Base-by-base conservation (phyloP, 2,113 vertebrate genomes). In the Corythaixoides concolor region DNA sequence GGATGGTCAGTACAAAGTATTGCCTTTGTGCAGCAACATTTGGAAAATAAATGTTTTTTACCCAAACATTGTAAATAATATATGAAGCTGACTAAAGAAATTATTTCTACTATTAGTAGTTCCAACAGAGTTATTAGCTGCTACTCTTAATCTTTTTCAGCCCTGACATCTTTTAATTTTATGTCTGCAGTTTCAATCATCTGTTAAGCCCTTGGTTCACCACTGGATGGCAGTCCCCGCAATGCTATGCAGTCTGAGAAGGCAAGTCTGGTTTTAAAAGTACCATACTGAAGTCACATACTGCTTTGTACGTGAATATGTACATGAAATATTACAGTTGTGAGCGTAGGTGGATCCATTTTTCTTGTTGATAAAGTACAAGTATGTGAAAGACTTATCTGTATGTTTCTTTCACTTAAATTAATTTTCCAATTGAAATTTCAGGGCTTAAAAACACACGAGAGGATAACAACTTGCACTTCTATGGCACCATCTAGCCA, bases 151-250 rank as follows among this genome's bases (percentile, higher is more conserved):
- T 43, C 16, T 49, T 85, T 64, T 73, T 24, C 53, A 58, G 24
- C 37, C 18, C 53, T 37, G 41, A 28, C 60, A 11, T 16, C 49
- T 92, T 58, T 67, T 18, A 26, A 33, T 67, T 55, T 67, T 43
- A 12, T 1, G 0, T 19, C 27, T 91, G 67, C 49, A 26, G 43
- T 45, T 75, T 72, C 39, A 66, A 7, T 22, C 6, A 8, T 18
- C 50, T 82, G 80, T 35, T 43, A 49, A 83, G 24, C 39, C 47
- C 7, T 24, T 39, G 41, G 2, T 35, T 89, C 37, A 32, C 94
- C 97, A 77, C 94, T 85, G 70, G 97, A 52, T 96, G 97, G 95
- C 96, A 93, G 87, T 83, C 62, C 35, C 26, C 80, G 81, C 97
- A 91, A 89, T 0, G 6, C 58, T 92, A 79, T 93, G 73, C 4